Percentiles rank a stretch among this genome's conserved stretches.
phyloP scores from a whole-genome alignment of 2,797 vertebrate species.

The Centroberyx gerrardi region DNA sequence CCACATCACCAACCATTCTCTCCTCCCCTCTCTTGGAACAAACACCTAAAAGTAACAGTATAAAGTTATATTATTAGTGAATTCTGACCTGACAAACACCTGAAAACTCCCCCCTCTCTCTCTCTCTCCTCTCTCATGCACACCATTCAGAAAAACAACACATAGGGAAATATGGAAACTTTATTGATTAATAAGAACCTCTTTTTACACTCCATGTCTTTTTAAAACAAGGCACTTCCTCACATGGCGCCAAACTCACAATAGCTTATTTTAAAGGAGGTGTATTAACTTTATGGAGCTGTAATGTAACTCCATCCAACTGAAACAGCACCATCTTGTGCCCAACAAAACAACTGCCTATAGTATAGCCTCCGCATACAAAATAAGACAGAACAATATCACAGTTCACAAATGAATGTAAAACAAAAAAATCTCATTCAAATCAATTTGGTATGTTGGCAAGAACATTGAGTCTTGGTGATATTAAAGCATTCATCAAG shows the following conservation, averaged over 20 bases:
- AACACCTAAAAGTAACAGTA: neutral
- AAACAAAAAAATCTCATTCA: constrained; percentile 18
- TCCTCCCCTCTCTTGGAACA: too few species aligned
- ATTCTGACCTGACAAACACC: neutral
- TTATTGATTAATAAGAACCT: constrained; percentile 30
- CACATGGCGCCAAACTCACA: neutral
- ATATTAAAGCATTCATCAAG: constrained; percentile 31
- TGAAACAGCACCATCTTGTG: constrained; percentile 75
- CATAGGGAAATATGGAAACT: constrained; percentile 1
- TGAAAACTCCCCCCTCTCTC: neutral
- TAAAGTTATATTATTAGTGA: neutral
- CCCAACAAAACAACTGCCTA: constrained; percentile 29
- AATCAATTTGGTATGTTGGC: constrained; percentile 38
- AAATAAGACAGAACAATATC: neutral
- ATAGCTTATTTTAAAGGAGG: neutral
- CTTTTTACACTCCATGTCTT: neutral
- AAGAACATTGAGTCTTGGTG: constrained; percentile 16
- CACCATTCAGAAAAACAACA: neutral
- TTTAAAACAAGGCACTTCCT: constrained; percentile 9
- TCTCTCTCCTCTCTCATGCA: neutral
- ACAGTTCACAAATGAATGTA: neutral
- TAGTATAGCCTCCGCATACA: neutral
- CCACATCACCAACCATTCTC: neutral
- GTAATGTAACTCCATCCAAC: constrained; percentile 3
- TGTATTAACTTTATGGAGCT: neutral